A percentile compares a stretch with the other conserved stretches of the same genome.
phyloP scores from a whole-genome alignment of 2,113 vertebrate genomes.

The Callionymus lyra region DNA sequence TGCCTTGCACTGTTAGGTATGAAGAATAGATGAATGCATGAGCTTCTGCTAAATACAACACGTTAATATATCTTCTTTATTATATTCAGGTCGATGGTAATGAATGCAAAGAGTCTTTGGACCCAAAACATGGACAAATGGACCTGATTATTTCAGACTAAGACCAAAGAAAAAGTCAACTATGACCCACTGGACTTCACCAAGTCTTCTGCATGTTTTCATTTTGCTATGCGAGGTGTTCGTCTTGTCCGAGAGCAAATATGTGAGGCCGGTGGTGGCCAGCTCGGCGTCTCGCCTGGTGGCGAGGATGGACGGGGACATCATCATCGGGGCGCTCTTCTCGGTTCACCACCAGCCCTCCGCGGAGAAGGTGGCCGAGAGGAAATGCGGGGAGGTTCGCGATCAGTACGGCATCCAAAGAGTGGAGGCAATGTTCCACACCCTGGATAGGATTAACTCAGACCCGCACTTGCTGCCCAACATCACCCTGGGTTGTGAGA shows the following conservation, averaged over 20 bases:
- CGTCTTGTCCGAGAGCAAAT: constrained; percentile 57
- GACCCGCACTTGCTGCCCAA: constrained; percentile 82
- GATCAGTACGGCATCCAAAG: constrained; percentile 94
- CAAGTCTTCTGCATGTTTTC: constrained; percentile 67
- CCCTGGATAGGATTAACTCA: constrained; percentile 86
- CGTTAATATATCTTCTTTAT: too few species aligned
- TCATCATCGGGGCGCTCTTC: constrained; percentile 92
- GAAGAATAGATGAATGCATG: too few species aligned
- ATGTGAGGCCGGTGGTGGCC: constrained; percentile 67
- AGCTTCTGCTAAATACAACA: too few species aligned
- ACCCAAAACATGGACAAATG: constrained; percentile 20
- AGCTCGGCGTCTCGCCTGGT: constrained; percentile 80
- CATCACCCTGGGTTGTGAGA: constrained; percentile 90
- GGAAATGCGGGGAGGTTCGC: constrained; percentile 87
- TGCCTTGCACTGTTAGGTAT: too few species aligned
- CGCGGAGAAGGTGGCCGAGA: constrained; percentile 84
- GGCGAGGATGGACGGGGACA: constrained; percentile 89
- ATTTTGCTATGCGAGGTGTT: constrained; percentile 69
- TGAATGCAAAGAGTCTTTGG: constrained; percentile 25
- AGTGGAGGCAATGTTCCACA: constrained; percentile 94
- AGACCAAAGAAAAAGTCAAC: constrained; percentile 47
- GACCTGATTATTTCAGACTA: constrained; percentile 38
- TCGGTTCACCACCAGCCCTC: constrained; percentile 90
- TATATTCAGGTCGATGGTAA: too few species aligned
- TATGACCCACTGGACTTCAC: constrained; percentile 65